phyloP scores from a whole-genome alignment of 2,113 vertebrate species.

The Pteruthius melanotis region DNA sequence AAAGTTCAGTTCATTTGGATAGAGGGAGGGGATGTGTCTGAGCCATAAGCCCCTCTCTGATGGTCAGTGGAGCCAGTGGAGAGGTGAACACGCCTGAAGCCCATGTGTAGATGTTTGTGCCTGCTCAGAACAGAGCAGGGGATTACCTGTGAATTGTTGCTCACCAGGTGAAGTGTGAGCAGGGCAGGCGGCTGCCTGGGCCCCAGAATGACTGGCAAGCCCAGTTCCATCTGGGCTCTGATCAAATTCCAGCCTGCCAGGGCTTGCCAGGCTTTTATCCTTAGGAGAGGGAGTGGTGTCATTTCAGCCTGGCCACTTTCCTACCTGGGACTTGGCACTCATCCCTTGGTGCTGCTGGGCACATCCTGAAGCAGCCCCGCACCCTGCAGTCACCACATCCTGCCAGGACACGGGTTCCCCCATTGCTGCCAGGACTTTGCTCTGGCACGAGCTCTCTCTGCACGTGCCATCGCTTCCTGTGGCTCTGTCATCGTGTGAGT shows the following conservation, averaged over 20 bases:
- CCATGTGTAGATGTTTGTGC: fast-evolving
- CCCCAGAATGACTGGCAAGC: too few species aligned
- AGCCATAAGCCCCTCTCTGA: neutral
- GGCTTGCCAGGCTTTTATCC: neutral
- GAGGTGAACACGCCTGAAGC: neutral
- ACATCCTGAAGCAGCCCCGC: neutral
- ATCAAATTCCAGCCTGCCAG: neutral
- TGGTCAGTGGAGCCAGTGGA: fast-evolving
- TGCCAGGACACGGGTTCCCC: neutral
- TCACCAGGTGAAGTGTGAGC: neutral
- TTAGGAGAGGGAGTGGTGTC: neutral
- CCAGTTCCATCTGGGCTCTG: neutral
- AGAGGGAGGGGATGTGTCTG: fast-evolving
- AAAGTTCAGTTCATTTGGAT: fast-evolving
- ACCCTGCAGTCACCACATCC: neutral
- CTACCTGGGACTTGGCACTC: neutral
- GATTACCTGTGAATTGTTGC: neutral
- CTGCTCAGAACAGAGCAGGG: neutral
- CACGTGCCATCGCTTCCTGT: neutral
- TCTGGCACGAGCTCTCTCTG: neutral
- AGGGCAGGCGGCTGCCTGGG: neutral
- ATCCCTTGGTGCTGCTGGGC: fast-evolving
- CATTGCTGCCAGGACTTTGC: neutral
- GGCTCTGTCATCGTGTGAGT: neutral
- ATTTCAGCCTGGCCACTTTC: neutral